Percentiles rank a stretch among this genome's conserved stretches.
Conservation (phyloP, 64 coral and sea anemone genomes). For the Cladopsammia gracilis region DNA sequence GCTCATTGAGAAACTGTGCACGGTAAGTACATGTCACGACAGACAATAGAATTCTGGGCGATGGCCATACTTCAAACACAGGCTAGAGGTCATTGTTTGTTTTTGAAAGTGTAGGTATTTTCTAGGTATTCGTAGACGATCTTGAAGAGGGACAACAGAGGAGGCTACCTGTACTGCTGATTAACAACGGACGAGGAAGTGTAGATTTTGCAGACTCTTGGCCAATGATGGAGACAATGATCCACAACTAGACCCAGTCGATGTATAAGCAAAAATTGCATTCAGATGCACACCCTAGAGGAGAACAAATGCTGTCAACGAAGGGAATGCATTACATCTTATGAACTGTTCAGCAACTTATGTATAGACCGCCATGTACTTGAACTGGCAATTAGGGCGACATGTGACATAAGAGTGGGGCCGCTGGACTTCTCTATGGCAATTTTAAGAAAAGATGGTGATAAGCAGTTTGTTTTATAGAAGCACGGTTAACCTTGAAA, state of each 20-base stretch:
- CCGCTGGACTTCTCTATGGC: background rate
- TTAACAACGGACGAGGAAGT: background rate
- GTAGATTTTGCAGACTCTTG: background rate
- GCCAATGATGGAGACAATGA: background rate
- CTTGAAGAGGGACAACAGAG: background rate
- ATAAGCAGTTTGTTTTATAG: slow-evolving; percentile 22
- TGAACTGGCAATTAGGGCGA: background rate
- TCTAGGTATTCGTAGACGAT: background rate
- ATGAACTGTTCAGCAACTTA: slow-evolving; percentile 6
- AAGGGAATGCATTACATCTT: background rate
- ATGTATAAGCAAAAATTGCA: background rate
- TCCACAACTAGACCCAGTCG: background rate
- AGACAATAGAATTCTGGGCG: no score
- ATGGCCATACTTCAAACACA: no score
- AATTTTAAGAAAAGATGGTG: background rate
- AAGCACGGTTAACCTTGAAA: background rate
- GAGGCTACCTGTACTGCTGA: background rate
- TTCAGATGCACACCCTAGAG: background rate
- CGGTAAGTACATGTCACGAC: no score
- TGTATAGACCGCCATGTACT: background rate
- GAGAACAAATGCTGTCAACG: background rate
- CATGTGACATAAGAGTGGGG: background rate
- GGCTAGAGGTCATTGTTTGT: no score
- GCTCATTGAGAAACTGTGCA: no score
- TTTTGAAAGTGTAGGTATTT: no score